phyloP scores from a whole-genome alignment of 2,888 invertebrate genomes.

The Drosophila gaucha region DNA sequence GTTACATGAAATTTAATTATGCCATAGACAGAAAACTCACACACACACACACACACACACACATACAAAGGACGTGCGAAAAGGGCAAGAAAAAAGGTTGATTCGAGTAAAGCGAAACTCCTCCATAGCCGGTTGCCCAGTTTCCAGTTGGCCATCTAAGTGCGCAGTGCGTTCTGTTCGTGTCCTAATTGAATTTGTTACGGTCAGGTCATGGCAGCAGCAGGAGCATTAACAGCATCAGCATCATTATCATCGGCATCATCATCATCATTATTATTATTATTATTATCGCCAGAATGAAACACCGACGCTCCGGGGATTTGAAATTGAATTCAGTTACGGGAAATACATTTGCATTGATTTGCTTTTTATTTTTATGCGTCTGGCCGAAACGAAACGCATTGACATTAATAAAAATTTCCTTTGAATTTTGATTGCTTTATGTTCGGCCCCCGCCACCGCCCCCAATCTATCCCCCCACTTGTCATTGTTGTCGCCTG shows the following conservation, averaged over 20 bases:
- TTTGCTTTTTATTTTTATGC: constrained; percentile 74
- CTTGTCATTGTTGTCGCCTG: constrained; percentile 59
- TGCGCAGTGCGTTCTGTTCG: constrained; percentile 43
- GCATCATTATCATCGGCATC: constrained; percentile 13
- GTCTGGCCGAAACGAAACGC: constrained; percentile 66
- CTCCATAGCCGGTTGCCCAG: constrained; percentile 5
- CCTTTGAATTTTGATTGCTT: constrained; percentile 81
- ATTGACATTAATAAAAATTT: constrained; percentile 81
- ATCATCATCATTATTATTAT: constrained; percentile 36
- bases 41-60: constrained; percentile 16
- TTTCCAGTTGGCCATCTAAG: constrained; percentile 47
- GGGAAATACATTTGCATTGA: constrained; percentile 81
- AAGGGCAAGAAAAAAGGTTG: constrained; percentile 62
- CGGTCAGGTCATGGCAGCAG: constrained; percentile 64
- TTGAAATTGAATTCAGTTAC: constrained; percentile 77
- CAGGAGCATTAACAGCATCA: constrained; percentile 18
- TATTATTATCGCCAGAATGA: constrained; percentile 30
- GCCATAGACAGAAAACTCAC: constrained; percentile 48
- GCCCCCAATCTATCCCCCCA: constrained; percentile 3
- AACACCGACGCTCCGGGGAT: constrained; percentile 54
- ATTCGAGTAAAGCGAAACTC: constrained; percentile 26
- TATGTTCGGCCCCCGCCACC: constrained; percentile 35
- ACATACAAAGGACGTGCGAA: constrained; percentile 35
- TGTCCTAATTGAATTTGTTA: constrained; percentile 77
- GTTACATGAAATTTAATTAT: constrained; percentile 74